Percentiles rank a stretch among this genome's conserved stretches.
phyloP scores from a whole-genome alignment of 2,797 vertebrate genomes.

The Emys orbicularis region DNA sequence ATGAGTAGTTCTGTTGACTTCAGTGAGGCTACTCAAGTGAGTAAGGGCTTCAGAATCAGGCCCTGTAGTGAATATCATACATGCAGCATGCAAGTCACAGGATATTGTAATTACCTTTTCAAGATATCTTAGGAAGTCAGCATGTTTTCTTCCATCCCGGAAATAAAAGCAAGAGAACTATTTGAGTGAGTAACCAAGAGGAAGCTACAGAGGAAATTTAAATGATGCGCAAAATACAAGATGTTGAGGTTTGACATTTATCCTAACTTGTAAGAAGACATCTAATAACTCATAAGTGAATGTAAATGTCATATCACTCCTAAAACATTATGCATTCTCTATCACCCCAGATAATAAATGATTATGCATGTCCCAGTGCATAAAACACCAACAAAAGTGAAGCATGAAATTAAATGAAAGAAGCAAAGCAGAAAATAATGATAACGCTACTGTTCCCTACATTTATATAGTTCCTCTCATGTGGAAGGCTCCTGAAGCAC shows the following conservation, averaged over 20 bases:
- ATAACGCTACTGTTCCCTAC: neutral
- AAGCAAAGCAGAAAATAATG: conserved; percentile 9
- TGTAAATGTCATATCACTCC: conserved; percentile 70
- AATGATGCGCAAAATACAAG: conserved; percentile 54
- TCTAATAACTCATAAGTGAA: conserved; percentile 68
- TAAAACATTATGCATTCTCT: conserved; percentile 31
- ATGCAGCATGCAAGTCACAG: neutral
- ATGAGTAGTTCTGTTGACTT: neutral
- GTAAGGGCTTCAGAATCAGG: neutral
- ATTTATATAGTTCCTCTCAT: neutral
- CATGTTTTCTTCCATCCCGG: neutral
- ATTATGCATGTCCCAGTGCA: conserved; percentile 50
- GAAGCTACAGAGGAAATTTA: neutral
- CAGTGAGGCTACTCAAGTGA: rapidly evolving
- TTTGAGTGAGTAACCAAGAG: conserved; percentile 2
- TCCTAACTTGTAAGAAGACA: conserved; percentile 38
- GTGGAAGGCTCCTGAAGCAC: neutral
- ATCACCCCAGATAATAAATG: conserved; percentile 68
- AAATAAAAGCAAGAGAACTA: neutral
- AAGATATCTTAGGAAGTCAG: neutral
- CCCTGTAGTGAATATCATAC: neutral
- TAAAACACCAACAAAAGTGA: conserved; percentile 43
- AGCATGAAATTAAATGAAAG: conserved; percentile 50
- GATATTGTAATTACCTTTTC: neutral
- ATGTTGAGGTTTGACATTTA: conserved; percentile 63